Conservation (phyloP, 2,797 vertebrate genomes). For the Sardinella longiceps region DNA sequence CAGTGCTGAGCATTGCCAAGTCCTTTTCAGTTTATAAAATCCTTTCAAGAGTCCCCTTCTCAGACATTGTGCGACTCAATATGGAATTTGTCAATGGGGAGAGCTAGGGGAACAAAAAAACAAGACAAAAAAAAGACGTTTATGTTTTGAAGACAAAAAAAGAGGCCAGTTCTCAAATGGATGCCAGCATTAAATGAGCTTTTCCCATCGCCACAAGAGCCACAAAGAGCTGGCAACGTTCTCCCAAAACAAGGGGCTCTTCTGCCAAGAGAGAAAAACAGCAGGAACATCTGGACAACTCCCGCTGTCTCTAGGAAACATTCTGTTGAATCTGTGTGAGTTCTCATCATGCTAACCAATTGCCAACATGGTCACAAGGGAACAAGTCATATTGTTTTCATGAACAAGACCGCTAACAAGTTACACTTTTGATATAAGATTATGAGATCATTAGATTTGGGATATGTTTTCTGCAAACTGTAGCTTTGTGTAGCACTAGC, state of each 20-base stretch:
- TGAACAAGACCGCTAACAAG: neutral
- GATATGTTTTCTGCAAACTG: neutral
- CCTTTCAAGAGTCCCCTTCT: neutral
- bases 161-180: slow-evolving; percentile 7
- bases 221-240: slow-evolving; percentile 14
- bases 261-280: neutral
- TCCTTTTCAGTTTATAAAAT: slow-evolving; percentile 4
- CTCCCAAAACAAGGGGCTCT: neutral
- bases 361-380: neutral
- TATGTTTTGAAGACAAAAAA: neutral
- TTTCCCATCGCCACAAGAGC: slow-evolving; percentile 8
- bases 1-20: neutral
- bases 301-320: slow-evolving; percentile 10
- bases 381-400: neutral
- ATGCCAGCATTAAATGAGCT: slow-evolving; percentile 1
- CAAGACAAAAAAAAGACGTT: neutral
- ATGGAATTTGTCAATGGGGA: neutral
- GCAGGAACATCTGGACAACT: slow-evolving; percentile 20
- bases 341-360: neutral
- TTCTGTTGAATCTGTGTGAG: neutral
- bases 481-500: neutral
- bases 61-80: neutral
- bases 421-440: neutral
- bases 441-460: neutral
- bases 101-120: neutral